Conservation (phyloP, 2,888 invertebrate genomes). For the Apodemia zela region DNA sequence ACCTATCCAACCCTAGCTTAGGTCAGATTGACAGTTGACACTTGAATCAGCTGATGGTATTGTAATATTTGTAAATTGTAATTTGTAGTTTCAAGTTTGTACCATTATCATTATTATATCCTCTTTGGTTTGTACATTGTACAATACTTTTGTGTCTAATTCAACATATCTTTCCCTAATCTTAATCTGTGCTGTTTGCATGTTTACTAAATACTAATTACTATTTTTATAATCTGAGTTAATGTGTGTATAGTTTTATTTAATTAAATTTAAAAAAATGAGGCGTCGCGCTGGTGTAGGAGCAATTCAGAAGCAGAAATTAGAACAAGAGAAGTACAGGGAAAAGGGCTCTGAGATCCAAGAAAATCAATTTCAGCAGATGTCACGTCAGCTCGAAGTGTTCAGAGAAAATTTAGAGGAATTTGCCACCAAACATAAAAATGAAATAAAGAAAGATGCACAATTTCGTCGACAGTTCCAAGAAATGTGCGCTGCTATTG, state of each 20-base stretch:
- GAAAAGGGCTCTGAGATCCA: conserved; percentile 96
- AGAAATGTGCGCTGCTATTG: conserved; percentile 99
- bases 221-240: too few species aligned
- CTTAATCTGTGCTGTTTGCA: too few species aligned
- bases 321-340: conserved; percentile 93
- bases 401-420: conserved; percentile 96
- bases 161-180: too few species aligned
- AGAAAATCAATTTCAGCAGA: conserved; percentile 94
- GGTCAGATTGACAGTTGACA: too few species aligned
- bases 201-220: too few species aligned
- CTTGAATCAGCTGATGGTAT: too few species aligned
- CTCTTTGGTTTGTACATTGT: too few species aligned
- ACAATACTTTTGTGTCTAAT: too few species aligned
- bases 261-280: conserved; percentile 77
- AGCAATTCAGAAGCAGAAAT: conserved; percentile 92
- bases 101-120: too few species aligned
- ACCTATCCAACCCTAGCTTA: too few species aligned
- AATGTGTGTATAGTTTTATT: not conserved
- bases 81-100: too few species aligned
- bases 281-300: conserved; percentile 91
- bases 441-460: conserved; percentile 95
- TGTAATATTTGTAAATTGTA: too few species aligned
- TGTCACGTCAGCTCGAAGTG: conserved; percentile 96
- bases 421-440: conserved; percentile 96
- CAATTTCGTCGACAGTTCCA: conserved; percentile 97